These are phyloP conservation scores for Sinocyclocheilus anshuiensis DNA, from an alignment of 2,113 vertebrate species.

Conservation along the genomic window DNA sequence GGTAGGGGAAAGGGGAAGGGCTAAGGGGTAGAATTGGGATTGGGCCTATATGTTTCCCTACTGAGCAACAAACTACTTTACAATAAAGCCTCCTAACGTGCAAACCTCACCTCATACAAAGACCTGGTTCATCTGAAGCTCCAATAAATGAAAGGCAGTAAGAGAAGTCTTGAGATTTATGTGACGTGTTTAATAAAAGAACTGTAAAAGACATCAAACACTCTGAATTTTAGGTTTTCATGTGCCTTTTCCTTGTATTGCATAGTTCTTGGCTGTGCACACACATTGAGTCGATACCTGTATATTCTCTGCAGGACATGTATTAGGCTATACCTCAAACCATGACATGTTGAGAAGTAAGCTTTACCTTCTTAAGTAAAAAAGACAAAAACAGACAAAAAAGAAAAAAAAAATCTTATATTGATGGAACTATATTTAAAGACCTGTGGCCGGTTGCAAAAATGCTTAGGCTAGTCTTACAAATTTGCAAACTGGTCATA, in stretches of 20 bases:
- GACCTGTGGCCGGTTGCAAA: too few species aligned
- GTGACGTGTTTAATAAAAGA: neutral
- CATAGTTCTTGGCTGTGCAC: neutral
- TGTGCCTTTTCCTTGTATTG: neutral
- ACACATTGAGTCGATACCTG: neutral
- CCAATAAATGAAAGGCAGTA: neutral
- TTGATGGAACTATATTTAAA: too few species aligned
- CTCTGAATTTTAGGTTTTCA: neutral
- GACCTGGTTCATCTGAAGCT: neutral
- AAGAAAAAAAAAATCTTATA: too few species aligned
- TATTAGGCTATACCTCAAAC: too few species aligned
- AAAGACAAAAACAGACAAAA: too few species aligned
- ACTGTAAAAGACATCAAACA: neutral
- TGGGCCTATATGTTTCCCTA: slow-evolving; percentile 22
- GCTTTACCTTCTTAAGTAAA: too few species aligned
- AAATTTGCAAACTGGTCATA: too few species aligned
- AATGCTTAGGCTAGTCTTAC: too few species aligned
- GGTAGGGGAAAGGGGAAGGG: too few species aligned
- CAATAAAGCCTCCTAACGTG: slow-evolving; percentile 22
- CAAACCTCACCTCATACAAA: slow-evolving; percentile 26
- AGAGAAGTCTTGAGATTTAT: neutral
- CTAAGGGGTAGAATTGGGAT: too few species aligned
- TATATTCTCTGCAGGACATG: neutral
- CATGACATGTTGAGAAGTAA: too few species aligned
- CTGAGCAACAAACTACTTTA: slow-evolving; percentile 34